phyloP scores from a whole-genome alignment of 2,113 vertebrate genomes.

The Atractosteus spatula region DNA sequence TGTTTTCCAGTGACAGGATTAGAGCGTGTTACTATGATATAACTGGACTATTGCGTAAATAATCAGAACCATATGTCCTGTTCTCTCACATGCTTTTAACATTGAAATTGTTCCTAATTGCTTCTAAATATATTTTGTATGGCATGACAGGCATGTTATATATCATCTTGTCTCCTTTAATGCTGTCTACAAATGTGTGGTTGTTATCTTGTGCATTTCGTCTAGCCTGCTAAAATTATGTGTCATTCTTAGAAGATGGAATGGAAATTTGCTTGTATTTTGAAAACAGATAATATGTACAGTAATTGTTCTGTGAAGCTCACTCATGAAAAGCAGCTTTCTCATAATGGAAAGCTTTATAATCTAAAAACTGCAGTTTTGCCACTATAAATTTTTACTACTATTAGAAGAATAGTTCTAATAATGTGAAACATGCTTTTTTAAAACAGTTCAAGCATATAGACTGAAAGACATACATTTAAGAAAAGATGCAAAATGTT shows the following conservation, averaged over 20 bases:
- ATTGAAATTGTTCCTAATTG: conserved; percentile 66
- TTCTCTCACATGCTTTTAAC: conserved; percentile 31
- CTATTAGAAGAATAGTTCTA: too few relatives aligned
- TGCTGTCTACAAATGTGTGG: conserved; percentile 57
- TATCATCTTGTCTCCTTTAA: conserved; percentile 49
- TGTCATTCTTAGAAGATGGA: conserved; percentile 29
- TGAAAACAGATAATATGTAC: too few relatives aligned
- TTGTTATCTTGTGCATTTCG: conserved; percentile 30
- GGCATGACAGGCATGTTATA: conserved; percentile 55
- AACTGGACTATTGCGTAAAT: conserved; percentile 46
- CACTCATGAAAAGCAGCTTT: too few relatives aligned
- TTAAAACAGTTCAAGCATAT: too few relatives aligned
- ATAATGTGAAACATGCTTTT: too few relatives aligned
- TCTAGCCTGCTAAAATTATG: conserved; percentile 42
- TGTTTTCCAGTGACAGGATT: not conserved
- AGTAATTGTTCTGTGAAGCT: too few relatives aligned
- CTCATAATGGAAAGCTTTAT: too few relatives aligned
- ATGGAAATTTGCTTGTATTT: not conserved
- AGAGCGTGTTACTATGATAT: conserved; percentile 43
- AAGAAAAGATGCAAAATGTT: too few relatives aligned
- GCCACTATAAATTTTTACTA: too few relatives aligned
- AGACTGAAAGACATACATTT: too few relatives aligned
- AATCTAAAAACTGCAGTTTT: too few relatives aligned
- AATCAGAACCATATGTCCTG: conserved; percentile 62
- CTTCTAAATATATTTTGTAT: conserved; percentile 57